Evolutionary conservation across 2,797 vertebrate genomes (phyloP), one percentile per base, ranked within the genome.

Genomic region (Carduelis carduelis): DNA sequence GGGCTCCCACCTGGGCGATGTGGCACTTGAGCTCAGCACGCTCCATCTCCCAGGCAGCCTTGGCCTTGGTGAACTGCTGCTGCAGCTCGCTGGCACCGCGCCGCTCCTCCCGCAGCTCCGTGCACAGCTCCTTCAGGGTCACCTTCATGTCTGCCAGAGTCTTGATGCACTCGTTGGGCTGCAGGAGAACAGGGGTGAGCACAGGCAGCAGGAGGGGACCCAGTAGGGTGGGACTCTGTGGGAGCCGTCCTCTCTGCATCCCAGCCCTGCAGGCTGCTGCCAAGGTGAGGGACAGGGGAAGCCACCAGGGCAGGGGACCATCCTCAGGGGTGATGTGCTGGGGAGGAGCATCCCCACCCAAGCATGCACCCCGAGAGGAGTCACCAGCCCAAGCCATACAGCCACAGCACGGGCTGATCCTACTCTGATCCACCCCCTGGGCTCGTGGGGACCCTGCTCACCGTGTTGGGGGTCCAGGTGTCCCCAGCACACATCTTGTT

Each of bases 51-150:
- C 99, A 99, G 78, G 99, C 98, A 71, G 99, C 99, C 96, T 99
- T 99, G 97, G 99, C 99, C 89, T 99, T 99, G 92, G 99, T 99
- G n/a, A 99, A 99, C 97, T 99, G 99, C 96, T 99, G 99, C 79
- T 99, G 99, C 85, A 99, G 98, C 93, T 99, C 99, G 7, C 99
- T 98, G 56, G 99, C 99, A 39, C 99, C 98, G 15, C 98, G 98
- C 50, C 98, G 98, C 83, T 99, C 99, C 90, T 99, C 99, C 23
- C 98, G 98, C 90, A 99, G 96, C 97, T 99, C 99, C 14, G 97
- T 98, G 80, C 99, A 99, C 91, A 99, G 98, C 82, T 99, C 99
- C 95, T 99, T 99, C 95, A 99, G 98, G 4, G 98, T 98, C 92
- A 98, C 98, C 98, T 98, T 99, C 97, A 99, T 98, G 97, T 99